phyloP scores from a whole-genome alignment of 2,797 vertebrate species.

The Bovichtus diacanthus region DNA sequence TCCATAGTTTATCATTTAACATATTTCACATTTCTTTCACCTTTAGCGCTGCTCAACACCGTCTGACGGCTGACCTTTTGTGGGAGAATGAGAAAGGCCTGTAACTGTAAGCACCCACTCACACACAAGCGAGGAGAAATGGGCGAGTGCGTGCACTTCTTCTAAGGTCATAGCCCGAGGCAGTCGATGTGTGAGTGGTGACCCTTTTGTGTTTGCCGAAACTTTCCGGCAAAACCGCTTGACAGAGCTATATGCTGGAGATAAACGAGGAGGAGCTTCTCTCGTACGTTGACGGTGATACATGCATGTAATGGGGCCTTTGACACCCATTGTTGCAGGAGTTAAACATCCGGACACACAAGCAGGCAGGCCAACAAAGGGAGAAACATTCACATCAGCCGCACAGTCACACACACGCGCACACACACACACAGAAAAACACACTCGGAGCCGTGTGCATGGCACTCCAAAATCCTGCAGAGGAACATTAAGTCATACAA shows the following conservation, averaged over 20 bases:
- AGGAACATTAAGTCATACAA: conserved; percentile 87
- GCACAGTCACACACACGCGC: conserved; percentile 1
- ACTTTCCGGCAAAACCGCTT: conserved; percentile 44
- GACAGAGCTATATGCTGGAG: conserved; percentile 8
- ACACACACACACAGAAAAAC: conserved; percentile 16
- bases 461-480: conserved; percentile 65
- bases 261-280: conserved; percentile 43
- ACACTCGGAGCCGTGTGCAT: conserved; percentile 13
- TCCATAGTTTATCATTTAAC: conserved; percentile 72
- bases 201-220: conserved; percentile 71
- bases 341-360: conserved; percentile 18
- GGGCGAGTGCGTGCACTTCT: conserved; percentile 37
- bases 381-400: conserved; percentile 39
- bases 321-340: conserved; percentile 41
- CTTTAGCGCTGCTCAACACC: conserved; percentile 83
- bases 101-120: conserved; percentile 76
- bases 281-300: background rate
- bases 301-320: conserved; percentile 22
- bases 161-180: conserved; percentile 68
- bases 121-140: conserved; percentile 41
- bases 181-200: no score
- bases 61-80: conserved; percentile 86
- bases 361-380: conserved; percentile 48
- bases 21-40: conserved; percentile 81
- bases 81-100: conserved; percentile 77